Evolutionary conservation across 2,888 invertebrate species (phyloP).

Genomic region (Meganola albula): DNA sequence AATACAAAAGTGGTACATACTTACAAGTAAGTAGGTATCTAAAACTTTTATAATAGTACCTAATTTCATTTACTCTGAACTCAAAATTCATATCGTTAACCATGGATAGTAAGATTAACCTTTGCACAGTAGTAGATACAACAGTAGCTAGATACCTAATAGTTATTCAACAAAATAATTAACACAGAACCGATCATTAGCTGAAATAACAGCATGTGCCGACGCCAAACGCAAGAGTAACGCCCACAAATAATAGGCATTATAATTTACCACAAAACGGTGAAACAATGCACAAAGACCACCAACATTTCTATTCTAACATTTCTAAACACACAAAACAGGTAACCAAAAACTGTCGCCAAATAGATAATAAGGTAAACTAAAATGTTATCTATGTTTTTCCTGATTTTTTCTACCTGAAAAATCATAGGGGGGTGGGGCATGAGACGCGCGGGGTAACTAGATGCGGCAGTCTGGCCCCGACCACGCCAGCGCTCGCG

Average conservation of each 20-base stretch:
- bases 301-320: conserved; percentile 18
- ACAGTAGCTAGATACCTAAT: no score
- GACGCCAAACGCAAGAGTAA: conserved; percentile 17
- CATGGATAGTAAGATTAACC: no score
- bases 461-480: conserved; percentile 58
- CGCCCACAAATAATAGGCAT: conserved; percentile 14
- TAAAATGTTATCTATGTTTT: conserved; percentile 32
- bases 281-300: conserved; percentile 16
- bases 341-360: conserved; percentile 28
- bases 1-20: no score
- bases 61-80: no score
- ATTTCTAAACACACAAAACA: conserved; percentile 7
- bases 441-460: conserved; percentile 48
- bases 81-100: no score
- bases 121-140: no score
- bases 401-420: conserved; percentile 59
- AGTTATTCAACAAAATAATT: conserved; percentile 1
- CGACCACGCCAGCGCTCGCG: conserved; percentile 46
- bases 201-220: conserved; percentile 18
- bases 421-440: conserved; percentile 48
- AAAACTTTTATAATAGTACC: no score
- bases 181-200: conserved; percentile 6
- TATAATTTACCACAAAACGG: conserved; percentile 1
- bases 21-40: no score
- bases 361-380: conserved; percentile 27